Conservation (phyloP, 2,113 vertebrate species). For the Antechinus stuartii region DNA sequence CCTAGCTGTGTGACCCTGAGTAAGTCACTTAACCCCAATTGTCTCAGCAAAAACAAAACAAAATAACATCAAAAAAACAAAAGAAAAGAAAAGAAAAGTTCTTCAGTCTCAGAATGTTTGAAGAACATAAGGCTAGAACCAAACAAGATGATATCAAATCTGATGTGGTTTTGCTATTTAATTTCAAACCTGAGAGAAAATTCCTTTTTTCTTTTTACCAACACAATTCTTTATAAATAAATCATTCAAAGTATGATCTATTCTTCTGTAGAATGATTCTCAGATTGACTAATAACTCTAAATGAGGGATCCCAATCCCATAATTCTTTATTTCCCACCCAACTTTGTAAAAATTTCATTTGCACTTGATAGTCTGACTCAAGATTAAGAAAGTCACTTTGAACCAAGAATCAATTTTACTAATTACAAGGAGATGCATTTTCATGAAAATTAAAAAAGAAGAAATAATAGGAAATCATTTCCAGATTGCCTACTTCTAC, state of each 20-base stretch:
- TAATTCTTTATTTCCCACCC: conserved; percentile 21
- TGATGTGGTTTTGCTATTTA: not conserved
- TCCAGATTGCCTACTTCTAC: not conserved
- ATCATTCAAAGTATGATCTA: not conserved
- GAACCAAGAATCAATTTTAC: not conserved
- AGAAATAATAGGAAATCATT: not conserved
- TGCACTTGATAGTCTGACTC: not conserved
- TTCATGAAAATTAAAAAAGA: not conserved
- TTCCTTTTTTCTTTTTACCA: not conserved
- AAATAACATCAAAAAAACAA: too few relatives aligned
- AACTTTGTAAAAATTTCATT: not conserved
- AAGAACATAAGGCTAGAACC: not conserved
- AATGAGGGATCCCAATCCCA: conserved; percentile 1
- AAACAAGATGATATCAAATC: conserved; percentile 14
- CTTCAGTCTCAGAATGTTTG: not conserved
- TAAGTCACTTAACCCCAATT: too few relatives aligned
- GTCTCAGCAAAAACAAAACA: too few relatives aligned
- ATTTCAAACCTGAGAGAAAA: not conserved
- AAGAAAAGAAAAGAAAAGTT: not conserved
- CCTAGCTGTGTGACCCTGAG: too few relatives aligned
- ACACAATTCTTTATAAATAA: not conserved
- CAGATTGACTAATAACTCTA: not conserved
- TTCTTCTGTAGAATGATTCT: not conserved
- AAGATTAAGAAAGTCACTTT: conserved; percentile 15
- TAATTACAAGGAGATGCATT: not conserved